These are phyloP conservation scores for Cheilosia vernalis DNA, from an alignment of 2,888 invertebrate genomes.

Conservation along the genomic window DNA sequence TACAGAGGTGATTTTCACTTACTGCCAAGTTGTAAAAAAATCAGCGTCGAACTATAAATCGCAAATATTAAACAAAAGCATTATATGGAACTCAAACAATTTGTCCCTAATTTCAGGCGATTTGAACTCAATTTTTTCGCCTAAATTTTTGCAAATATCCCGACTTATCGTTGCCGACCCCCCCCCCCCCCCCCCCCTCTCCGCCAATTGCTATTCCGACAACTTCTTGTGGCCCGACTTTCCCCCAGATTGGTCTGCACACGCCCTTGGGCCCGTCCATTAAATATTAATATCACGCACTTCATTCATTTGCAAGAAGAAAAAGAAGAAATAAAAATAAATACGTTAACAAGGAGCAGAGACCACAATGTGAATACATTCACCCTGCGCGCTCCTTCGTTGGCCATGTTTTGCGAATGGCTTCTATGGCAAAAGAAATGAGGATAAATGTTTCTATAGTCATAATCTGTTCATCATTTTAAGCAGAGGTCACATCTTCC, in stretches of 20 bases:
- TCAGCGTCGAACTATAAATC: no score
- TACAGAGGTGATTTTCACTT: no score
- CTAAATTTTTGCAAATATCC: no score
- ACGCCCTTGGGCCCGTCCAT: constrained; percentile 42
- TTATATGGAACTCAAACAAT: no score
- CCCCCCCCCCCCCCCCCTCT: no score
- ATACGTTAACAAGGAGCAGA: constrained; percentile 25
- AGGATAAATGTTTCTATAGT: constrained; percentile 56
- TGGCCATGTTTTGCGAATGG: constrained; percentile 12
- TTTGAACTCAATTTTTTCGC: no score
- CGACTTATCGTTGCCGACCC: not conserved
- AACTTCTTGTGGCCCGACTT: constrained; percentile 14
- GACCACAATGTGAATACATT: constrained; percentile 35
- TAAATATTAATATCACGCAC: constrained; percentile 63
- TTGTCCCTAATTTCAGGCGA: no score
- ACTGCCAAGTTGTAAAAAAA: no score
- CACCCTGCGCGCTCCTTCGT: not conserved
- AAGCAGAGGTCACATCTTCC: constrained; percentile 24
- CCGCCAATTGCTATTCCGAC: constrained; percentile 16
- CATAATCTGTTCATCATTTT: constrained; percentile 54
- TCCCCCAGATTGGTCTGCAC: constrained; percentile 28
- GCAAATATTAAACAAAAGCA: no score
- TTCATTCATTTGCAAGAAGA: constrained; percentile 41
- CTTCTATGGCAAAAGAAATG: constrained; percentile 53
- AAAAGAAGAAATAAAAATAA: constrained; percentile 20